Evolutionary conservation across 2,113 vertebrate species (phyloP).

Genomic region (Romanogobio albipinnatus): DNA sequence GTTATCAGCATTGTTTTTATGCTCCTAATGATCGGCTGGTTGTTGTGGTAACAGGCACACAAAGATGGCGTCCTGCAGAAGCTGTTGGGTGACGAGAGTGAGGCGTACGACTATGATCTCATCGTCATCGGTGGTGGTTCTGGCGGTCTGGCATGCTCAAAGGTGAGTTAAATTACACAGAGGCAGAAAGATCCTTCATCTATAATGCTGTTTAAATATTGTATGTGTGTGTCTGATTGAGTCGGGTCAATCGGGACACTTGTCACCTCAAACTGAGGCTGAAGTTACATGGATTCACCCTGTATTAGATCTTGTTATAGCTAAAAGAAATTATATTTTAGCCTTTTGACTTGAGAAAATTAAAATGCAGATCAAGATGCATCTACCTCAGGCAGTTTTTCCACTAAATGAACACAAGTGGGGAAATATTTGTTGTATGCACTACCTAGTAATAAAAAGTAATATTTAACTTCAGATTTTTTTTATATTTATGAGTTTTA

Average conservation of each 20-base stretch:
- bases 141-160: conserved; percentile 93
- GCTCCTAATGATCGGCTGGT: conserved; percentile 32
- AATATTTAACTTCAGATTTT: not conserved
- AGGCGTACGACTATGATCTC: conserved; percentile 88
- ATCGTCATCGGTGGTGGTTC: conserved; percentile 95
- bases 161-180: conserved; percentile 76
- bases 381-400: not conserved
- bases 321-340: no score
- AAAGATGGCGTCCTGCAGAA: conserved; percentile 85
- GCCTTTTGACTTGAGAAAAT: not conserved
- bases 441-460: not conserved
- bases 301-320: not conserved
- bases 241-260: not conserved
- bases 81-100: conserved; percentile 74
- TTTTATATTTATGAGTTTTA: not conserved
- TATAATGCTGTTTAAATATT: not conserved
- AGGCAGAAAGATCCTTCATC: not conserved
- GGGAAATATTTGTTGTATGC: not conserved
- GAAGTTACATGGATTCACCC: not conserved
- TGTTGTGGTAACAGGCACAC: conserved; percentile 79
- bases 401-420: no score
- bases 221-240: not conserved
- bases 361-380: not conserved
- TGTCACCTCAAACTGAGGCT: not conserved
- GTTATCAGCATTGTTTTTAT: conserved; percentile 42